Evolutionary conservation across 2,888 invertebrate species (phyloP), one percentile per base, ranked within the genome.

Genomic region (Hypena proboscidalis): DNA sequence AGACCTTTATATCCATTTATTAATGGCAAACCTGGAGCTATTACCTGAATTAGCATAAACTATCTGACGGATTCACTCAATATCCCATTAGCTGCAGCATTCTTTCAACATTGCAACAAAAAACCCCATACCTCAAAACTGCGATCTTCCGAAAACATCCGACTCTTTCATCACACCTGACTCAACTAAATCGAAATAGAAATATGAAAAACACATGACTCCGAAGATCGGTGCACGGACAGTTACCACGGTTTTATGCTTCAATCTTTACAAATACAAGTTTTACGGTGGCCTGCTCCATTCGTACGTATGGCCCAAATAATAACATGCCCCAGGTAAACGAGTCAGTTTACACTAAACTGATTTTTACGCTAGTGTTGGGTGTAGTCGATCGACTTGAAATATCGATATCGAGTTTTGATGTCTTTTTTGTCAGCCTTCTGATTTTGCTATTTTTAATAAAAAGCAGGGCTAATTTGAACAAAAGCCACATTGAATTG

Each of bases 301-400:
- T 11, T 44, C 33, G 62, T 58, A 53, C 70, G 66, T 60, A 65
- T 60, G 75, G 70, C 71, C 64, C 67, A 68, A 70, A 80, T 80
- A 79, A 85, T 80, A 86, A 86, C 85, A 85, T 60, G 63, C 65
- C 56, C 74, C 74, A 75, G 73, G 77, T 84, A 70, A 73, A 69
- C 72, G 50, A 41, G 58, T 58, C 63, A 67, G 81, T 77, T 82
- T 84, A 84, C 79, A 77, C 62, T 78, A 74, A 70, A 75, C 81
- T 70, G 72, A 77, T 77, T 75, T 75, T 68, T 63, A 25, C 8
- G 54, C 17, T 72, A 75, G 70, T 42, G 69, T 37, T 57, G 63
- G 43, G n/a, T 14, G 1, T 25, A 14, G 11, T 43, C 43, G 27
- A 43, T 43, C 17, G 9, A n/a, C n/a, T 19, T 2, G 0, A 19